Evolutionary conservation across 2,888 invertebrate species (phyloP).

Genomic region (Electrophaes corylata): DNA sequence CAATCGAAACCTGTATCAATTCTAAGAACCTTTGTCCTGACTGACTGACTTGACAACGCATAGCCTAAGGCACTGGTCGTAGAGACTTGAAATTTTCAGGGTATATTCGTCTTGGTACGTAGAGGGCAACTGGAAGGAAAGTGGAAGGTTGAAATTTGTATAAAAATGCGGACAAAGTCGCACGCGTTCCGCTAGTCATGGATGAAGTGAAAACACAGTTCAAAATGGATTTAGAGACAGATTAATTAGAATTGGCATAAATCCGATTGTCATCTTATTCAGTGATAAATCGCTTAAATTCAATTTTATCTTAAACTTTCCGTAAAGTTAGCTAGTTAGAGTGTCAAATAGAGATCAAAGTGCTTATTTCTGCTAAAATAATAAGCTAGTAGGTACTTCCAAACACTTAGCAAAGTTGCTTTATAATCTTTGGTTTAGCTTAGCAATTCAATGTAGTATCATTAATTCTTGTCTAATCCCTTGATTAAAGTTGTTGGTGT

Average conservation of each 20-base stretch:
- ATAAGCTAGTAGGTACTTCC: not conserved
- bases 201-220: slow-evolving; percentile 1
- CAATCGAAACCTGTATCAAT: no score
- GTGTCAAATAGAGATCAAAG: no score
- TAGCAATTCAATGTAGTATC: slow-evolving; percentile 49
- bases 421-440: slow-evolving; percentile 31
- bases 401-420: not conserved
- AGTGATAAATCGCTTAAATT: slow-evolving; percentile 16
- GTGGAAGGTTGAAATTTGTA: no score
- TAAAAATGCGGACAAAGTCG: no score
- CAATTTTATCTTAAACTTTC: slow-evolving; percentile 19
- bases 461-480: slow-evolving; percentile 50
- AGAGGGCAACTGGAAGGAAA: no score
- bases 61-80: no score
- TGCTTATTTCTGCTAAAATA: no score
- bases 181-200: no score
- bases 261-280: slow-evolving; percentile 20
- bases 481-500: slow-evolving; percentile 39
- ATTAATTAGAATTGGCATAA: slow-evolving; percentile 15
- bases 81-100: no score
- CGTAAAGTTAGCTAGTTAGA: slow-evolving; percentile 5
- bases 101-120: no score
- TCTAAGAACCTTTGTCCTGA: no score
- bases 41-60: no score
- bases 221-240: slow-evolving; percentile 6